Evolutionary conservation across 2,797 vertebrate species (phyloP).

Genomic region (Characodon lateralis): DNA sequence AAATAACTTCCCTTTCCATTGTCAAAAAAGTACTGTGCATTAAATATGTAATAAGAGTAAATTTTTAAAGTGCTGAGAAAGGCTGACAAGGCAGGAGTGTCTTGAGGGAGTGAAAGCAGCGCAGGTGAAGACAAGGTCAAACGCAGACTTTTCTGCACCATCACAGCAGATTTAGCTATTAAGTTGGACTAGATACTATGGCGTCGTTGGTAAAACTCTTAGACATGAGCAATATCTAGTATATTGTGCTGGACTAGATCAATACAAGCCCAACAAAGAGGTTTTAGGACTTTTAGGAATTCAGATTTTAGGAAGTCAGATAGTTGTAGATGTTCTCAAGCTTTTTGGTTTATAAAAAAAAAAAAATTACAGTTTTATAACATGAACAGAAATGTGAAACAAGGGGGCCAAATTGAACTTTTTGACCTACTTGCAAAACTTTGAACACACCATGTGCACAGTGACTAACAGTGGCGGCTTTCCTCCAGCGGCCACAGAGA

Average conservation of each 20-base stretch:
- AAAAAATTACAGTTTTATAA: not conserved
- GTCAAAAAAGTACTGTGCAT: conserved; percentile 51
- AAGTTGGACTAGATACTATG: not conserved
- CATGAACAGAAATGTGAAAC: not conserved
- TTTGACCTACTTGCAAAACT: not conserved
- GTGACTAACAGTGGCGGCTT: not conserved
- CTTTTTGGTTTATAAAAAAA: not conserved
- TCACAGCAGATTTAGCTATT: conserved; percentile 11
- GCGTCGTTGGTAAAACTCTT: not conserved
- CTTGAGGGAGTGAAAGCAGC: conserved; percentile 56
- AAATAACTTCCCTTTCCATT: conserved; percentile 60
- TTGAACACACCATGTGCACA: not conserved
- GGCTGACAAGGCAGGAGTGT: conserved; percentile 69
- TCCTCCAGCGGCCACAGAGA: not conserved
- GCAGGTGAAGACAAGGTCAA: conserved; percentile 63
- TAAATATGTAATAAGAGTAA: conserved; percentile 76
- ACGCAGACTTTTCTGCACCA: conserved; percentile 30
- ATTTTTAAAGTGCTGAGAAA: conserved; percentile 72
- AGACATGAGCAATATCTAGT: conserved; percentile 10
- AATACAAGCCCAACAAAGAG: not conserved
- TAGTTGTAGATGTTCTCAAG: not conserved
- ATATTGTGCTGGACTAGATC: not conserved
- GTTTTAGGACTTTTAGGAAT: not conserved
- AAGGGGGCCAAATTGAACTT: not conserved
- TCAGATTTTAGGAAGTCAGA: not conserved